Conservation (phyloP, 1,140 invertebrate species). For the Idris sp. region DNA sequence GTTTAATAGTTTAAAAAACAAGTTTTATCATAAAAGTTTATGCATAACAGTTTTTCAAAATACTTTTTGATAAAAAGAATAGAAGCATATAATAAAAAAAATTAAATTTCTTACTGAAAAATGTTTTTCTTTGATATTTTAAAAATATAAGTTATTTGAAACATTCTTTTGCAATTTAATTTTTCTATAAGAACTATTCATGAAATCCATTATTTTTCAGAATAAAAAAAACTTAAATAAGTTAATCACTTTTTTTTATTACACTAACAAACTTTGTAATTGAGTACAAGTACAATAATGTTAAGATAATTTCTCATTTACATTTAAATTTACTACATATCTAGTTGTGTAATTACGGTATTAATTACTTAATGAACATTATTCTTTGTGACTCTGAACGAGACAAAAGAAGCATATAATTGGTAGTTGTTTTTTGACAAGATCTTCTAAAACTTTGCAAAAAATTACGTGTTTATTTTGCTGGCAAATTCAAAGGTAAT, state of each 20-base stretch:
- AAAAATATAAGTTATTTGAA: too few relatives aligned
- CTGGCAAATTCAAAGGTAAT: too few relatives aligned
- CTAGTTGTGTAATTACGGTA: conserved; percentile 23
- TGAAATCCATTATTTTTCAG: too few relatives aligned
- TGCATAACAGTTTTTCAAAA: too few relatives aligned
- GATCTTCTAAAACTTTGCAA: conserved; percentile 6
- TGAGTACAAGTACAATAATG: conserved; percentile 1
- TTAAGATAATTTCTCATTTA: conserved; percentile 26
- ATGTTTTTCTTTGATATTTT: too few relatives aligned
- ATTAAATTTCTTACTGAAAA: too few relatives aligned
- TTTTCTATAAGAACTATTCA: too few relatives aligned
- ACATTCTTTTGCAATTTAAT: too few relatives aligned
- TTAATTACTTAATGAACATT: conserved; percentile 35
- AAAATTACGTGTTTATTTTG: conserved; percentile 10
- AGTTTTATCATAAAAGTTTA: too few relatives aligned
- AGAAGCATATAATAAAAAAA: too few relatives aligned
- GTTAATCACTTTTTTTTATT: conserved; percentile 21
- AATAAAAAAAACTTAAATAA: conserved; percentile 30
- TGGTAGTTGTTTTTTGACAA: conserved; percentile 10
- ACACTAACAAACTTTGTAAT: conserved; percentile 17
- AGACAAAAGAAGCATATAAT: conserved; percentile 25
- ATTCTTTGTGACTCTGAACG: conserved; percentile 10
- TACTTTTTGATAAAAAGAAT: too few relatives aligned
- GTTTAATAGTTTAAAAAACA: too few relatives aligned
- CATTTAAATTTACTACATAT: conserved; percentile 38